Evolutionary conservation across 2,797 vertebrate genomes (phyloP), one percentile per base, ranked within the genome.

Genomic region (Hafferia zeledoni): DNA sequence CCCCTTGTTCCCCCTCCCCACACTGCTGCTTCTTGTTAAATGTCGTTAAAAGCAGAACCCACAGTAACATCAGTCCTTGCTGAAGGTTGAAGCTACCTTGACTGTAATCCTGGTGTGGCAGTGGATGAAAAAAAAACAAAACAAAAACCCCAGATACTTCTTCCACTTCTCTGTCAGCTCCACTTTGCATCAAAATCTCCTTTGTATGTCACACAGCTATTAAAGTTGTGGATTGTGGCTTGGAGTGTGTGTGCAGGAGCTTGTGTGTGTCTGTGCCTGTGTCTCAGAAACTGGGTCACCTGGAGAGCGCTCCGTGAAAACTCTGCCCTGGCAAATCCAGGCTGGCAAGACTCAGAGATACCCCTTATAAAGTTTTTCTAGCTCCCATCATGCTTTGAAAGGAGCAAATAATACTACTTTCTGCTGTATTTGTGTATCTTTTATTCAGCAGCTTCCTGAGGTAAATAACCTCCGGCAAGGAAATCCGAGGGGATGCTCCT

Each of bases 71-170:
- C 88, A 87, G 75, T 41, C 87, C 91, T 70, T 14, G 84, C 76
- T 63, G 86, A 97, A 98, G 97, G 97, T 98, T 95, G 96, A 92
- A 96, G 57, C 95, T 97, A 97, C 97, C 98, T 98, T 98, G 97
- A 93, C 80, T 78, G 81, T 96, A 92, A 97, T 97, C 96, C 94
- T 97, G 83, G 92, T 47, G 20, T 94, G 83, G 95, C 96, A 95
- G 83, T 41, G 93, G 37, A 50, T 70, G n/a, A 0, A 25, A 13
- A 22, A 24, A 50, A n/a, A 41, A 37, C 46, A 30, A 25, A 11
- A 5, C 41, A 3, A 3, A 87, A 74, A 18, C 4, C 19, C 1
- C 79, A 81, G 81, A 94, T 80, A 77, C 75, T 95, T 96, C 74
- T 95, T 96, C 92, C 17, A 65, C 87, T 97, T 75, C 89, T 95